Evolutionary conservation across 2,888 invertebrate genomes (phyloP).

Genomic region (Cinara cedri): DNA sequence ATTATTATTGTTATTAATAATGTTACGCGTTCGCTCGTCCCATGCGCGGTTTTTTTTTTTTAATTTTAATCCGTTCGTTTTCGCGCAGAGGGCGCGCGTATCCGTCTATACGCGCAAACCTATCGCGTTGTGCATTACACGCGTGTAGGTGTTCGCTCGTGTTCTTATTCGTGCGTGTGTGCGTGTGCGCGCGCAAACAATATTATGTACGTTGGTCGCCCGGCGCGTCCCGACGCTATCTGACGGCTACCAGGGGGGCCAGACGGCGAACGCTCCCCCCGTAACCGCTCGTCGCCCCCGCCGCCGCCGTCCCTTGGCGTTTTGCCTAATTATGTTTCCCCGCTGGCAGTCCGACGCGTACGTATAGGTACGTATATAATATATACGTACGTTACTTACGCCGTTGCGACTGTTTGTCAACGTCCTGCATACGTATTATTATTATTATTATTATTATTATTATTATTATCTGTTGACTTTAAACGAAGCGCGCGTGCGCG

Average conservation of each 20-base stretch:
- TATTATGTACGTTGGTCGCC: slow-evolving; percentile 24
- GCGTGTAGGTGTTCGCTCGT: not conserved
- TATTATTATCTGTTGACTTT: not conserved
- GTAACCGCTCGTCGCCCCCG: not conserved
- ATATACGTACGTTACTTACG: too few species aligned
- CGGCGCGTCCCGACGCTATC: slow-evolving; percentile 38
- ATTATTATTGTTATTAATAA: too few species aligned
- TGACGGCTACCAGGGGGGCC: slow-evolving; percentile 13
- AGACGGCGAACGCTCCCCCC: slow-evolving; percentile 21
- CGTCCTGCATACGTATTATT: not conserved
- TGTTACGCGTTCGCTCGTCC: too few species aligned
- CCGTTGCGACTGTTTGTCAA: slow-evolving; percentile 35
- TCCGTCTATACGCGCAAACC: too few species aligned
- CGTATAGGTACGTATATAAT: too few species aligned
- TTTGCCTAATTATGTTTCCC: slow-evolving; percentile 38
- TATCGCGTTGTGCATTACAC: not conserved
- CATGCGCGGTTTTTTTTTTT: too few species aligned
- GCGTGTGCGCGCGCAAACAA: slow-evolving; percentile 6
- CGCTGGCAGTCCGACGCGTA: not conserved
- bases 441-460: not conserved
- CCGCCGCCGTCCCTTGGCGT: slow-evolving; percentile 18
- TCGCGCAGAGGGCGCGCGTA: not conserved
- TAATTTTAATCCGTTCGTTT: not conserved
- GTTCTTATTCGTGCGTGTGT: not conserved
- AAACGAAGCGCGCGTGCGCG: not conserved